These are phyloP conservation scores for Drosophila arawakana DNA, from an alignment of 1,140 invertebrate genomes.

Conservation along the genomic window DNA sequence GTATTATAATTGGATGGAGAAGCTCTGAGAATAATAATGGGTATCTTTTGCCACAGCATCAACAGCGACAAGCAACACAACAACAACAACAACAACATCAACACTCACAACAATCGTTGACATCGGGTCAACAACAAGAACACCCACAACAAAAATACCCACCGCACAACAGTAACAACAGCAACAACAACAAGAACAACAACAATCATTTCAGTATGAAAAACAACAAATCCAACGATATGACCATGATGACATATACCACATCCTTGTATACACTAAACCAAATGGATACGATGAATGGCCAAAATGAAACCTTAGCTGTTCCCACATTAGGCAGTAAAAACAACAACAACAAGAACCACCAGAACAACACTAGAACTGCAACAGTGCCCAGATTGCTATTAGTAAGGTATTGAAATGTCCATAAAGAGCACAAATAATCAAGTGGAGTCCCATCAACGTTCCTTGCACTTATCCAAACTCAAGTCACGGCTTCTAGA, in stretches of 20 bases:
- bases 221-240: constrained; percentile 53
- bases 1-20: neutral
- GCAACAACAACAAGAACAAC: constrained; percentile 49
- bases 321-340: constrained; percentile 59
- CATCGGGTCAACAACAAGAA: constrained; percentile 30
- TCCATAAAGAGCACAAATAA: constrained; percentile 20
- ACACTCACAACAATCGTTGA: constrained; percentile 25
- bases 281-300: constrained; percentile 41
- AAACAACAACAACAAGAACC: constrained; percentile 50
- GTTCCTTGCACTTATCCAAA: constrained; percentile 51
- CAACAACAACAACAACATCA: constrained; percentile 12
- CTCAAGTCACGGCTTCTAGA: constrained; percentile 13
- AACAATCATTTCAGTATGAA: constrained; percentile 20
- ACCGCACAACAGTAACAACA: constrained; percentile 43
- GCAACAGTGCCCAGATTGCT: constrained; percentile 75
- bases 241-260: constrained; percentile 46
- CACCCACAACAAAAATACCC: constrained; percentile 55
- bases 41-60: constrained; percentile 40
- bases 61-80: constrained; percentile 45
- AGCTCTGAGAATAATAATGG: constrained; percentile 25
- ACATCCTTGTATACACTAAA: constrained; percentile 54
- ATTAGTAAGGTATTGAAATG: constrained; percentile 81
- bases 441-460: constrained; percentile 25
- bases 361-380: constrained; percentile 61
- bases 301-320: constrained; percentile 34